A percentile compares a stretch with the other conserved stretches of the same genome.
phyloP scores from a whole-genome alignment of 2,113 vertebrate species.

The Gopherus evgoodei region DNA sequence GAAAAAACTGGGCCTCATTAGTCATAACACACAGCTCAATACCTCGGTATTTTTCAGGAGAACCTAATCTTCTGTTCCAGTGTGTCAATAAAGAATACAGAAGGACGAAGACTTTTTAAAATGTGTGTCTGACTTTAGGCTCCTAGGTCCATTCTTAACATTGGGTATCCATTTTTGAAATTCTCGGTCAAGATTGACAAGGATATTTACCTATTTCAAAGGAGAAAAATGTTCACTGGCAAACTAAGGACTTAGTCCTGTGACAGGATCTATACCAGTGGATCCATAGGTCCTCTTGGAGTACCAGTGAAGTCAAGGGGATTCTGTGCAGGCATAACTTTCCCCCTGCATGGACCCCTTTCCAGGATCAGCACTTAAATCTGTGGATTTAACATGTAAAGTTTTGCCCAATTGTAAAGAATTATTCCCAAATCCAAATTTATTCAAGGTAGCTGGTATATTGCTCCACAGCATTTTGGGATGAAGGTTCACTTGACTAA shows the following conservation, averaged over 20 bases:
- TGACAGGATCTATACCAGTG: background rate
- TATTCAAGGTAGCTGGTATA: background rate
- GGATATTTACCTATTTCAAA: background rate
- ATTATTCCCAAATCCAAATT: conserved; percentile 16
- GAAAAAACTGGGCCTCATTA: background rate
- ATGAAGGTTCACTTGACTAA: conserved; percentile 56
- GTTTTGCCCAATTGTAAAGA: background rate
- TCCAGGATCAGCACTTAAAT: background rate
- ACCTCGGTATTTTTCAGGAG: background rate
- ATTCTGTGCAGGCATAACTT: background rate
- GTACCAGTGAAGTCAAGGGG: background rate
- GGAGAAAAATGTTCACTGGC: background rate
- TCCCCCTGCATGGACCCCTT: background rate
- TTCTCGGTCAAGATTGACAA: background rate
- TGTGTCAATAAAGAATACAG: background rate
- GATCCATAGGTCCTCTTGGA: background rate
- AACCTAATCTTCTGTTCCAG: background rate
- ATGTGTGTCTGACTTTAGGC: background rate
- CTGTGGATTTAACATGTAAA: background rate
- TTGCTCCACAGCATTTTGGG: conserved; percentile 38
- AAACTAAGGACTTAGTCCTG: background rate
- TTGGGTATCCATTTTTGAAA: background rate
- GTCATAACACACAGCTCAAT: background rate
- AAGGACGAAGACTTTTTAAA: background rate
- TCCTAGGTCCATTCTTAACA: background rate